Evolutionary conservation across 2,797 vertebrate species (phyloP), one percentile per base, ranked within the genome.

Genomic region (Poeciliopsis turneri): DNA sequence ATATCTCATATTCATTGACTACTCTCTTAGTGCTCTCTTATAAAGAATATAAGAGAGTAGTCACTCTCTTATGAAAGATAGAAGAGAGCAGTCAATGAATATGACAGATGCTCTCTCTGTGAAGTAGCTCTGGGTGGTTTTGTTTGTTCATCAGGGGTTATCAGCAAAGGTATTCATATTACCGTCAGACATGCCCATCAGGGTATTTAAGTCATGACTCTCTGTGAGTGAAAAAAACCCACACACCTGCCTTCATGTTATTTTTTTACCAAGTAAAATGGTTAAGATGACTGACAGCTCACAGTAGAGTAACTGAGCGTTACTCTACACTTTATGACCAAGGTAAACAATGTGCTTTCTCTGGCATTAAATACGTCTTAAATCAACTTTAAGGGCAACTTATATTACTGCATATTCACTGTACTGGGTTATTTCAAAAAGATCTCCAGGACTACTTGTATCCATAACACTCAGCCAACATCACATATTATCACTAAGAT

Each of bases 381-480:
- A 68, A 68, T 12, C 18, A 39, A 41, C 33, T 66, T 20, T 33
- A 4, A 51, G 49, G 39, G 76, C 71, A 77, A 46, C 45, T 46
- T 46, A 15, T 46, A 4, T 46, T 71, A 77, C 68, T 77, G 2
- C 74, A 41, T 61, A 61, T 1, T 28, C 20, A 72, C 13, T 36
- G 11, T 9, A 36, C 20, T 72, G 30, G 20, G 51, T 78, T 72
- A 81, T 90, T 84, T 81, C 75, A 33, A 30, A 84, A 66, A 46
- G 75, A 64, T 72, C 71, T 86, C 68, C 82, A 36, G 66, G 25
- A 20, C 20, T 0, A n/a, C 49, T 51, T 80, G 72, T 51, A n/a
- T 46, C 55, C 51, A 25, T 49, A 72, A 76, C 43, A 45, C 25
- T 39, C 18, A 68, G 39, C 39, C 9, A 70, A 18, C 6, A 45